Conservation (phyloP, 2,797 vertebrate species). For the Gadopsis marmoratus region DNA sequence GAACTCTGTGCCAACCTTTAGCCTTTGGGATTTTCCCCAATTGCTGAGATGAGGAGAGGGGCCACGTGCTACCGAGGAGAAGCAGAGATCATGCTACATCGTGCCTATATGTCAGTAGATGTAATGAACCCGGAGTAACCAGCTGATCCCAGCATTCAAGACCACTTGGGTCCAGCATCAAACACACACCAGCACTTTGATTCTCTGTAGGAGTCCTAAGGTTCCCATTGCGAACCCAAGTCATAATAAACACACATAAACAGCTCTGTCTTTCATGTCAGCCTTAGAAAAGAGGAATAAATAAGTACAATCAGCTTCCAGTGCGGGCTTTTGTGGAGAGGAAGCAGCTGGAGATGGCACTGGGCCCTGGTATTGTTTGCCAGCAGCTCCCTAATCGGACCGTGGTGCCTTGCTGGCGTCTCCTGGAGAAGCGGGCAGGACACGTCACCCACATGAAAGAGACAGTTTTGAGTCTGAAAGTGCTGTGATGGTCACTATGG, state of each 20-base stretch:
- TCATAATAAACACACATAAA: conserved; percentile 78
- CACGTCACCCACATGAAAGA: conserved; percentile 58
- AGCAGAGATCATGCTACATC: conserved; percentile 38
- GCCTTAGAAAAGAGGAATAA: conserved; percentile 74
- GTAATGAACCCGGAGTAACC: conserved; percentile 41
- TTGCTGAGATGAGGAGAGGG: conserved; percentile 15
- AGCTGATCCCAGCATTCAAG: conserved; percentile 53
- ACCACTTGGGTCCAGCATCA: conserved; percentile 60
- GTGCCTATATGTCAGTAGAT: conserved; percentile 41
- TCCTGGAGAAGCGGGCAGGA: conserved; percentile 48
- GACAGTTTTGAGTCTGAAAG: conserved; percentile 34
- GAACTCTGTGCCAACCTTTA: conserved; percentile 16
- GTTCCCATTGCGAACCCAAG: conserved; percentile 63
- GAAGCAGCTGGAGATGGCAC: conserved; percentile 82
- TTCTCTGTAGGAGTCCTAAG: conserved; percentile 58
- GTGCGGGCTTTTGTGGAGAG: conserved; percentile 68
- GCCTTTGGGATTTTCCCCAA: conserved; percentile 18
- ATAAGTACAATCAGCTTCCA: conserved; percentile 74
- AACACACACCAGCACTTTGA: conserved; percentile 61
- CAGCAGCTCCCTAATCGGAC: conserved; percentile 63
- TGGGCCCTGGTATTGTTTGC: conserved; percentile 76
- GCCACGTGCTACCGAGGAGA: not conserved
- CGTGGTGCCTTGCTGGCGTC: conserved; percentile 68
- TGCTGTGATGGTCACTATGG: conserved; percentile 18
- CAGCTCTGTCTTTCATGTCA: conserved; percentile 72